Evolutionary conservation across 2,888 invertebrate species (phyloP).

Genomic region (Hyposoter didymator): DNA sequence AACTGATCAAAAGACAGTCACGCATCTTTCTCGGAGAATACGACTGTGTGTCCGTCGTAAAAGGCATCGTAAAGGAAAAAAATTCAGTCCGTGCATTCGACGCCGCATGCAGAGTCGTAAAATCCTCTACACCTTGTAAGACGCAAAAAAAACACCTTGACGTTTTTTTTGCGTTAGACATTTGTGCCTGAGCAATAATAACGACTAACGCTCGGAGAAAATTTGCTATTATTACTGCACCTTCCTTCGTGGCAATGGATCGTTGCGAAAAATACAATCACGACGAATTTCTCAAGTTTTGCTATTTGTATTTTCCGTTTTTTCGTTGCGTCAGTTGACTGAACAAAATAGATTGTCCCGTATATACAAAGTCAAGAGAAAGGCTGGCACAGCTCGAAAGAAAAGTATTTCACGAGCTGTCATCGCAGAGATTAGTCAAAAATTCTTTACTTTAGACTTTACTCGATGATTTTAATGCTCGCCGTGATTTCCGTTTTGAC

Average conservation of each 20-base stretch:
- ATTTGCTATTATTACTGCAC: conserved; percentile 48
- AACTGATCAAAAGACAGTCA: background rate
- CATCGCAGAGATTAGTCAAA: too few species aligned
- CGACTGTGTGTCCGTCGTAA: conserved; percentile 10
- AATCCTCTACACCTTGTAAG: conserved; percentile 24
- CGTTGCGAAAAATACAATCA: conserved; percentile 39
- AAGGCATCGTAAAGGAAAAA: conserved; percentile 12
- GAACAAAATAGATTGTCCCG: background rate
- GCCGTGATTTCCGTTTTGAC: too few species aligned
- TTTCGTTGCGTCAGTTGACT: background rate
- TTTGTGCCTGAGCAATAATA: conserved; percentile 12
- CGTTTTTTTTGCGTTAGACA: conserved; percentile 18
- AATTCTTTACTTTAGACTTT: too few species aligned
- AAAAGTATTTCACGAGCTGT: background rate
- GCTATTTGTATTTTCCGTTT: conserved; percentile 16
- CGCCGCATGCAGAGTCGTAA: conserved; percentile 43
- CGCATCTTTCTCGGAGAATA: background rate
- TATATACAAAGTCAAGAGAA: background rate
- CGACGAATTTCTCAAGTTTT: conserved; percentile 16
- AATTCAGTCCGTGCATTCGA: conserved; percentile 27
- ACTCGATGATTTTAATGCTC: too few species aligned
- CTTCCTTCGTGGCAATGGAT: conserved; percentile 42
- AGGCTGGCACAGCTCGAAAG: too few species aligned
- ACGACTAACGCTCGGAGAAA: conserved; percentile 30
- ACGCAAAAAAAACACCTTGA: conserved; percentile 27